Conservation (phyloP, 2,113 vertebrate genomes). For the Oriolus oriolus region DNA sequence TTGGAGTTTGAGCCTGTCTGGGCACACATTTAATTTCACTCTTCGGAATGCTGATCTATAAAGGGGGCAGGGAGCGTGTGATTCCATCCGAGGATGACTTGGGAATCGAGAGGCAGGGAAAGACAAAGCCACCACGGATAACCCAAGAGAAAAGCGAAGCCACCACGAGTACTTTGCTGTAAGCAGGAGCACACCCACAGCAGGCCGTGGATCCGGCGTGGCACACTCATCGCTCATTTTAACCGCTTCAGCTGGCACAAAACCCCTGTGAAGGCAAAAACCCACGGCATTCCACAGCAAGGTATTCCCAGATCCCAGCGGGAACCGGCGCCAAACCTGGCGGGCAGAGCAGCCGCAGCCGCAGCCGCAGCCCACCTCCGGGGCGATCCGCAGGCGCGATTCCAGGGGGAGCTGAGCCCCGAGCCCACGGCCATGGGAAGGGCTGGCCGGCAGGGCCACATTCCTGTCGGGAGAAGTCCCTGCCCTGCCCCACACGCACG, state of each 20-base stretch:
- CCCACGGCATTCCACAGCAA: accelerated
- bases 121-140: neutral
- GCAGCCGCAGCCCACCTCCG: too few species aligned
- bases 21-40: accelerated
- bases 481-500: neutral
- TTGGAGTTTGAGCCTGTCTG: neutral
- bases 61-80: accelerated
- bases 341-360: accelerated
- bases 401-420: neutral
- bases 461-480: neutral
- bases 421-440: neutral
- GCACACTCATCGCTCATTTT: neutral
- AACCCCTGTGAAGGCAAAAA: neutral
- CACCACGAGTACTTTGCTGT: accelerated
- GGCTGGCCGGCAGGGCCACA: neutral
- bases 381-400: accelerated
- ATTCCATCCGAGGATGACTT: neutral
- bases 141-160: neutral
- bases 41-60: accelerated
- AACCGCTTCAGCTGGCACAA: neutral
- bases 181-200: neutral
- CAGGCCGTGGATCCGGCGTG: accelerated
- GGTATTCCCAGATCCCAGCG: neutral
- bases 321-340: neutral
- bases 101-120: neutral